Evolutionary conservation across 1,140 invertebrate genomes (phyloP).

Genomic region (Lethrus apterus): DNA sequence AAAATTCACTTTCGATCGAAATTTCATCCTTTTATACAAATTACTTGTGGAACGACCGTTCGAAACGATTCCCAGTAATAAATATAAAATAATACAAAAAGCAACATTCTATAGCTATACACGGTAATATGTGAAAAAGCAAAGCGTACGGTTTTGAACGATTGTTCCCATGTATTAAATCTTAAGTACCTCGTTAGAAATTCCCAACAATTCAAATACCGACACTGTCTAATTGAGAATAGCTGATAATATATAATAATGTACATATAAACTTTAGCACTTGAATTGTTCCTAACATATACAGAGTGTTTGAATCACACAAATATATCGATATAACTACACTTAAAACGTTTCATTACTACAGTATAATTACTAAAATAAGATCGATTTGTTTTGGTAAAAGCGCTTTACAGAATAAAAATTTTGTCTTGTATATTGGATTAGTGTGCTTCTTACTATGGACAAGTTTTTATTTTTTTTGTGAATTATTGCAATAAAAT

Average conservation of each 20-base stretch:
- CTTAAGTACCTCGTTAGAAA: conserved; percentile 10
- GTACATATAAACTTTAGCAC: no score
- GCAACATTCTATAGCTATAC: conserved; percentile 31
- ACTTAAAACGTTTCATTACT: conserved; percentile 1
- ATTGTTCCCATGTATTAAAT: conserved; percentile 10
- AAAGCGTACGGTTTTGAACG: conserved; percentile 17
- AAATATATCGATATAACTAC: conserved; percentile 1
- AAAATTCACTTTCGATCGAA: conserved; percentile 16
- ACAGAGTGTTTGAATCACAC: conserved; percentile 5
- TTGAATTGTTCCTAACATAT: no score
- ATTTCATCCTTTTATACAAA: conserved; percentile 20
- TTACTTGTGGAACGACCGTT: conserved; percentile 33
- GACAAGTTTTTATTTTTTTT: conserved; percentile 8
- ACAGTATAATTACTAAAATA: conserved; percentile 16
- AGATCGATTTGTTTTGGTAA: conserved; percentile 6
- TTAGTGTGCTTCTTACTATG: conserved; percentile 13
- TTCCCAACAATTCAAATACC: no score
- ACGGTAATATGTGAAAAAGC: conserved; percentile 26
- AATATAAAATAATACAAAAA: conserved; percentile 33
- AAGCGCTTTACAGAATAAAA: conserved; percentile 11
- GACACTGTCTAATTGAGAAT: no score
- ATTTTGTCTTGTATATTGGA: conserved; percentile 11
- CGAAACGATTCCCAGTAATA: conserved; percentile 16
- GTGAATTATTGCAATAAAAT: not conserved
- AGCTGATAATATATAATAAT: no score